Evolutionary conservation across 92 coral and sea anemone species (phyloP), one percentile per base, ranked within the genome.

Genomic region (Desmophyllum pertusum): DNA sequence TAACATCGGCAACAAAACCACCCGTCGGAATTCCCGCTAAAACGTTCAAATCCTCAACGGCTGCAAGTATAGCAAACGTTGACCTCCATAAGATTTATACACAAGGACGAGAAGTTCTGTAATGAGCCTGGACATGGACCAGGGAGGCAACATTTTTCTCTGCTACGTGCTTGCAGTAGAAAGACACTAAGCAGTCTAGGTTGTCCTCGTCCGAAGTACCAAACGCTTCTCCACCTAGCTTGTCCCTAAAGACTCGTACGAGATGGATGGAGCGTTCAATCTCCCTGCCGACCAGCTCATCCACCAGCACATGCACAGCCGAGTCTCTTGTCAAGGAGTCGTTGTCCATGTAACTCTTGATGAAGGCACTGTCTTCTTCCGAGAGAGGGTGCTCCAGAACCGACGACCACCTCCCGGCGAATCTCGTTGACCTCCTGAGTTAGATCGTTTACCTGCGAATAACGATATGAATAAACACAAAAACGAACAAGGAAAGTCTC

Each of bases 1-100:
- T 30, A n/a, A 71, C 27, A 51, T 21, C 38, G 27, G 38, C 25
- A 31, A 1, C 15, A 76, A 53, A 21, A 19, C 19, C 23, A 59
- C 10, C n/a, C 3, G 0, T 6, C 27, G 3, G 36, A 25, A 36
- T 51, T 23, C 8, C 21, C 33, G n/a, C 73, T 57, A 84, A 64
- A 53, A n/a, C 67, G 61, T 51, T 78, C 25, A 92, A 87, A 59
- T 92, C 93, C 53, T 94, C 89, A 23, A 94, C 81, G 0, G 98
- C 95, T 8, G 81, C 81, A 43, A 94, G 93, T 79, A 93, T 91
- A 31, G 98, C 89, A 48, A n/a, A 97, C 86, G 75, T 89, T 96
- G 62, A 91, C 93, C 62, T 96, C 98, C 95, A 91, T 95, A 11
- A 97, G 91, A 73, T 97, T 93, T 36, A 91, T 92, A 75, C 96